Base-by-base conservation (phyloP, 1,140 invertebrate species). In the Samia ricini region DNA sequence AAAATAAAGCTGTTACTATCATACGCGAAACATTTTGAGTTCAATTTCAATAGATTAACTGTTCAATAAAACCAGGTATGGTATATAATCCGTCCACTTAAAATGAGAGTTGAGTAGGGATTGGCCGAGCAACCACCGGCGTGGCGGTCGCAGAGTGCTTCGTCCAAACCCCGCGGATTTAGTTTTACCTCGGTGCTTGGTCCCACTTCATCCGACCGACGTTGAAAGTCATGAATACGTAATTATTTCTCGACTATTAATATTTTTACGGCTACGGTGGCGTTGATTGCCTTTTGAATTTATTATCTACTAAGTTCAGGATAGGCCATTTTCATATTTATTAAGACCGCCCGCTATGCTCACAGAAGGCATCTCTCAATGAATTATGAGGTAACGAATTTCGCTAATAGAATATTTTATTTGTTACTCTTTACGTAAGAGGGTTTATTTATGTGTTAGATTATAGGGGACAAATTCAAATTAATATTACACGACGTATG, bases 201-300 rank as follows among this genome's bases (percentile, higher is more conserved):
- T 8, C 64, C 60, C 58, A 68, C 66, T 64, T 62, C 66, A 77
- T 71, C 70, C 73, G 57, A 66, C 70, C 69, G 67, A 68, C 51
- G 65, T 49, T 74, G 71, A 72, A 81, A 79, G 69, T 86, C 83
- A 88, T 88, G 85, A 88, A 88, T 90, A 85, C 75, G 75, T 87
- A 88, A 90, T 87, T 88, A 87, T 83, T 88, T 88, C 84, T 86
- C 83, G 69, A 76, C 84, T 87, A 83, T 90, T 88, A 88, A 88
- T 87, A 88, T 88, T 89, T 89, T 88, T 88, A 85, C 80, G 72
- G 74, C 77, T 77, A 75, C 82, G 69, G 80, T 77, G 66, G 87
- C 85, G 85, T 88, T 90, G 87, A 90, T 90, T 90, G 87, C 85
- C 84, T 88, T 81, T 85, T 90, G 87, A 90, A 90, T 90, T 90